Conservation (phyloP, 2,888 invertebrate genomes). For the Pecten maximus region DNA sequence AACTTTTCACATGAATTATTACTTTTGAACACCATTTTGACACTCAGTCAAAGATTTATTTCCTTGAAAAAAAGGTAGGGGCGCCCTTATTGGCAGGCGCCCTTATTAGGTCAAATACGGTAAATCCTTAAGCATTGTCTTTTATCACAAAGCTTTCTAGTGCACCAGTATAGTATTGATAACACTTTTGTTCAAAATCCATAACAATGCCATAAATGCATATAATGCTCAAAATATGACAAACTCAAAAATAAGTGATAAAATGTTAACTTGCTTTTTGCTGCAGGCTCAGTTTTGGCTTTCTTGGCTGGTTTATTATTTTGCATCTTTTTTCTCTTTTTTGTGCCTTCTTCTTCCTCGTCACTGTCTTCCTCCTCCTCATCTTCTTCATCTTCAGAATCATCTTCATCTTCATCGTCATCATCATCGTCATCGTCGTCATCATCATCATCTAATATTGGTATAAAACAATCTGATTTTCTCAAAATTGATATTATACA, state of each 20-base stretch:
- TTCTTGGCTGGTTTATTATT: slow-evolving; percentile 39
- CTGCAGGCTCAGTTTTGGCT: slow-evolving; percentile 36
- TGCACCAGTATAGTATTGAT: no score
- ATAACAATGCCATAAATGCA: background rate
- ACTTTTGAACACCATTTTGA: no score
- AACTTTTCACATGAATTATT: no score
- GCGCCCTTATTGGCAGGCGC: no score
- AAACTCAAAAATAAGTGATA: background rate
- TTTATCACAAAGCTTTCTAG: no score
- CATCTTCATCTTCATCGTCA: slow-evolving; percentile 43
- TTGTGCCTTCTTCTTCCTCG: background rate
- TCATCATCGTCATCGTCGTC: slow-evolving; percentile 35
- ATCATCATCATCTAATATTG: background rate
- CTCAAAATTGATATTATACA: no score
- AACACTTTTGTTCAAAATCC: no score
- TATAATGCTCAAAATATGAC: background rate
- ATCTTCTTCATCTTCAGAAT: slow-evolving; percentile 27
- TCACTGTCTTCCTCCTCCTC: background rate
- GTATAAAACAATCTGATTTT: background rate
- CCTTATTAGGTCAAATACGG: no score
- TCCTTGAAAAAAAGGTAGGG: no score
- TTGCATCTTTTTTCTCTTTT: slow-evolving; percentile 2
- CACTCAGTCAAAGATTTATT: no score
- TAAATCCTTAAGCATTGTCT: no score
- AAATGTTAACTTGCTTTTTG: slow-evolving; percentile 17